Evolutionary conservation across 2,113 vertebrate genomes (phyloP), one percentile per base, ranked within the genome.

Genomic region (Podocnemis expansa): DNA sequence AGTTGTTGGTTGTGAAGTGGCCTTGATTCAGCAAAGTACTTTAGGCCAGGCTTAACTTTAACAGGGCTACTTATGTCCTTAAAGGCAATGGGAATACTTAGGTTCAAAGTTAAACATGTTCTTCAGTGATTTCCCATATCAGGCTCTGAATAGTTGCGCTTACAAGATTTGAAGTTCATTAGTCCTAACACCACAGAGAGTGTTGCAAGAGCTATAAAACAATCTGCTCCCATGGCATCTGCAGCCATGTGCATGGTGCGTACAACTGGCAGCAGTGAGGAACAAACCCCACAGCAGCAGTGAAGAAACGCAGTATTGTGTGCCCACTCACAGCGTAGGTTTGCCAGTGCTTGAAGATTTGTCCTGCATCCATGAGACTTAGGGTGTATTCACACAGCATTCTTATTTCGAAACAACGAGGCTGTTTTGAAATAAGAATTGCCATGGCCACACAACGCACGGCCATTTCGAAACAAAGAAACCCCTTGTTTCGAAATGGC

Each of bases 51-150:
- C 12, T 81, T 49, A 22, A 29, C 1, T 87, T 81, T 19, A 5
- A 21, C 6, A 38, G 4, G 5, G 63, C 5, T 47, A 2, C 0
- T 0, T 1, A 31, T 29, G 34, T 13, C 4, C n/a, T 90, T 75
- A 82, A 25, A 60, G 1, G 11, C 1, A 91, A 10, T 78, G 82
- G 70, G 38, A 12, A 43, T 43, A 78, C 1, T 17, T 87, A 1
- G 22, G 7, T 51, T 67, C 84, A 79, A 54, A 84, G 0, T 2
- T 38, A 84, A 86, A 0, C 8, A 73, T 19, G 70, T 88, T 58
- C 55, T 60, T 76, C 70, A 63, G 51, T 22, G 81, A 12, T 49
- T 1, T 5, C 81, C 78, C 1, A 3, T 80, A 49, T 22, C 1
- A 19, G 1, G 8, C n/a, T 70, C 45, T 60, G 54, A 2, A 29